Evolutionary conservation across 2,888 invertebrate genomes (phyloP).

Genomic region (Scaptomyza polygonia): DNA sequence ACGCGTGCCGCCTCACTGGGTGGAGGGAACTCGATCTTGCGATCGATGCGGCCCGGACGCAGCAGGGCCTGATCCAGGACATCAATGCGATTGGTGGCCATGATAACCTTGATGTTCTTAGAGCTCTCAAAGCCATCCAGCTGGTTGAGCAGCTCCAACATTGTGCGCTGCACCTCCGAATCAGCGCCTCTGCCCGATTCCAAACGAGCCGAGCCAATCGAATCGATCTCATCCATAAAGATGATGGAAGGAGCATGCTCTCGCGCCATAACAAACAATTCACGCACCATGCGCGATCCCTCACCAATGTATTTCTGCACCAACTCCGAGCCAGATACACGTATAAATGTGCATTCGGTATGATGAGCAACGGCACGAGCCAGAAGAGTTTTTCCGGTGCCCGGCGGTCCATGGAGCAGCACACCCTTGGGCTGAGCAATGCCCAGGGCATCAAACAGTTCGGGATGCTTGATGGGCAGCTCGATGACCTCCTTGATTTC

Average conservation of each 20-base stretch:
- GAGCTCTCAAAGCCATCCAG: constrained; percentile 99
- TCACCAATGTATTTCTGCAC: constrained; percentile 99
- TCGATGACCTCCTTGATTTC: constrained; percentile 99
- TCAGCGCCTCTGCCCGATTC: constrained; percentile 99
- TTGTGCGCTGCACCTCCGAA: constrained; percentile 99
- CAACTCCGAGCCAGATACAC: constrained; percentile 98
- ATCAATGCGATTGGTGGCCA: constrained; percentile 99
- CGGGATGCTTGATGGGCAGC: constrained; percentile 99
- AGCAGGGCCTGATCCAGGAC: constrained; percentile 98
- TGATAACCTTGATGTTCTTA: constrained; percentile 98
- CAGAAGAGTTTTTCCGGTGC: constrained; percentile 95
- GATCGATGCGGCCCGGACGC: constrained; percentile 98
- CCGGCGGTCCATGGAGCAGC: constrained; percentile 97
- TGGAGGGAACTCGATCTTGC: constrained; percentile 99
- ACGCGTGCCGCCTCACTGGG: constrained; percentile 99
- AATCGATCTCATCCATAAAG: constrained; percentile 99
- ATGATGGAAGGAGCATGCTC: constrained; percentile 99
- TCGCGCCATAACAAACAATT: constrained; percentile 99
- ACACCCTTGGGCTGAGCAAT: constrained; percentile 99
- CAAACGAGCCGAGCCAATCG: constrained; percentile 98
- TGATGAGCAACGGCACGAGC: constrained; percentile 99
- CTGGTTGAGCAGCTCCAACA: constrained; percentile 99
- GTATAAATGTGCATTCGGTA: constrained; percentile 99
- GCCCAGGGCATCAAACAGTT: constrained; percentile 98
- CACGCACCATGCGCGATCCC: constrained; percentile 99